Evolutionary conservation across 2,888 invertebrate genomes (phyloP).

Genomic region (Smittia aterrima): DNA sequence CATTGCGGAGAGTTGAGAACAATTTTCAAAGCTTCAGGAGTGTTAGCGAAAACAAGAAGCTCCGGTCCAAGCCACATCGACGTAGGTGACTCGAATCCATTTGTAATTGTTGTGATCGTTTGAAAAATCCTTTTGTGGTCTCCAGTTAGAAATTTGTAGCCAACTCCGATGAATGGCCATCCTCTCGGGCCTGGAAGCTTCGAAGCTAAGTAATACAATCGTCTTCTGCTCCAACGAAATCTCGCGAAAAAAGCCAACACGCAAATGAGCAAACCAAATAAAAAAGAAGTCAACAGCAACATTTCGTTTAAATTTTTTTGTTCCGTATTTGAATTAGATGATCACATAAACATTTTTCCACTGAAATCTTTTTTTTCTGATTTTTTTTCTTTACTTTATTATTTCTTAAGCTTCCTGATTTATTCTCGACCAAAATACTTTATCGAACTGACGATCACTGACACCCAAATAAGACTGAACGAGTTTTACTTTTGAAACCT

Average conservation of each 20-base stretch:
- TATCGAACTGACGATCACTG: too few relatives aligned
- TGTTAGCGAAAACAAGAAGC: not conserved
- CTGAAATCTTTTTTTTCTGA: too few relatives aligned
- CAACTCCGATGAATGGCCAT: not conserved
- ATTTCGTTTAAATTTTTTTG: too few relatives aligned
- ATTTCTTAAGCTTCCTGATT: too few relatives aligned
- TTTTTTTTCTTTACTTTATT: too few relatives aligned
- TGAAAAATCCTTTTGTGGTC: not conserved
- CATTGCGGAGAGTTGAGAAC: not conserved
- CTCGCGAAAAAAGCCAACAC: not conserved
- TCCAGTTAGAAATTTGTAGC: not conserved
- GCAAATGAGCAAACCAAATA: too few relatives aligned
- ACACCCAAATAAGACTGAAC: too few relatives aligned
- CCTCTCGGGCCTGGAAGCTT: conserved; percentile 20
- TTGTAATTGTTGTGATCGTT: not conserved
- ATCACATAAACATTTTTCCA: too few relatives aligned
- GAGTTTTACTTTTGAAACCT: too few relatives aligned
- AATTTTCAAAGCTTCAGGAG: not conserved
- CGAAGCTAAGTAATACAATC: not conserved
- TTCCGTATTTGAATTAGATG: too few relatives aligned
- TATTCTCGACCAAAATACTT: too few relatives aligned
- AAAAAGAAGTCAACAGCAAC: too few relatives aligned
- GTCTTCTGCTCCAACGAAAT: not conserved
- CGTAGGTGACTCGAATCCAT: not conserved
- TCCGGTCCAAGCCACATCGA: conserved; percentile 7